Evolutionary conservation across 2,797 vertebrate genomes (phyloP), one percentile per base, ranked within the genome.

Genomic region (Tolypeutes matacus): DNA sequence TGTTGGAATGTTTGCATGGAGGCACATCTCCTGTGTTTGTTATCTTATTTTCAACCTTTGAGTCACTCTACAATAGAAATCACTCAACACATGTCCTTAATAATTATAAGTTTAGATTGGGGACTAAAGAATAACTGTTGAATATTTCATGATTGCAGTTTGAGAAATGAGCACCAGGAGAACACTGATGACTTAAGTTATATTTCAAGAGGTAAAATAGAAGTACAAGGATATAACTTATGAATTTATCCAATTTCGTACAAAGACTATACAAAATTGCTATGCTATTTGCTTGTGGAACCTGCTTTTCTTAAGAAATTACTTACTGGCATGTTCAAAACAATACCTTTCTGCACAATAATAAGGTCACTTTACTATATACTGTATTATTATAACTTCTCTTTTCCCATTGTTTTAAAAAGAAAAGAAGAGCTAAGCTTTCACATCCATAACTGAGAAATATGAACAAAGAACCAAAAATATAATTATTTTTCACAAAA

Each of bases 361-460:
- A 25, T 81, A 83, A 91, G 4, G 0, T 42, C 69, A 39, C 78
- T 78, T 93, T 92, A 2, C 3, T 18, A 25, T 23, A 70, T 58
- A 34, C 15, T 89, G 8, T 13, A 23, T 17, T 10, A 73, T 25
- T 83, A 1, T 86, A 92, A 70, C 14, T 64, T 82, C 89, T 69
- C 56, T 75, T 94, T 93, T 86, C 10, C 23, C 75, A 51, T 17
- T 82, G 11, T 83, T 93, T 70, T 29, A 46, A 90, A 5, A 65
- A 92, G 18, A 12, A 80, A 86, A 65, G 5, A 72, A 29, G 13
- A 83, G 12, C 5, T 56, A 2, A 53, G 0, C 5, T 86, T 90
- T 93, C 15, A 51, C 1, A 82, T 23, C 8, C n/a, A 85, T 29
- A 95, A 77, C 70, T 75, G 53, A 92, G 95, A 92, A 75, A 53